phyloP scores from a whole-genome alignment of 2,888 invertebrate genomes.

The Laspeyria flexula region DNA sequence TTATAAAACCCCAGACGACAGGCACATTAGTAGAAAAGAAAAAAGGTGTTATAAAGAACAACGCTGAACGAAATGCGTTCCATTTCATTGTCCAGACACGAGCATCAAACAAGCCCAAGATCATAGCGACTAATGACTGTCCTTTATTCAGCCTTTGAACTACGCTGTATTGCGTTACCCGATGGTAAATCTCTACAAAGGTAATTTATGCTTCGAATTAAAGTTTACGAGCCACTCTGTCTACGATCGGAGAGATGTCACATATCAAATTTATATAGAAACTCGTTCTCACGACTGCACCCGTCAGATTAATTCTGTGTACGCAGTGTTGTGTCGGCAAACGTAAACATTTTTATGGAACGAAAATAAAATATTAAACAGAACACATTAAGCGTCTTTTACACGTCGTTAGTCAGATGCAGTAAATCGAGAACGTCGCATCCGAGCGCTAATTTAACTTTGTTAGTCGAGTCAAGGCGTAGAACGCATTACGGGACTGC shows the following conservation, averaged over 20 bases:
- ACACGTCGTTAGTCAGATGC: slow-evolving; percentile 39
- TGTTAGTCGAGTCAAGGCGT: slow-evolving; percentile 14
- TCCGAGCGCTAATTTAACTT: slow-evolving; percentile 17
- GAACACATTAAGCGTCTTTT: slow-evolving; percentile 39
- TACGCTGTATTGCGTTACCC: slow-evolving; percentile 65
- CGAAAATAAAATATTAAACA: slow-evolving; percentile 43
- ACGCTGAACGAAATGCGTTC: slow-evolving; percentile 44
- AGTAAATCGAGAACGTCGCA: slow-evolving; percentile 17
- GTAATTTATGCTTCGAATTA: slow-evolving; percentile 78
- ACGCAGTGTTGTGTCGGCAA: slow-evolving; percentile 48
- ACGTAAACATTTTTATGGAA: slow-evolving; percentile 58
- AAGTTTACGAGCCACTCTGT: slow-evolving; percentile 75
- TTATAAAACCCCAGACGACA: slow-evolving; percentile 27
- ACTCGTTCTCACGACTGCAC: slow-evolving; percentile 69
- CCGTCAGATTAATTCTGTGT: slow-evolving; percentile 73
- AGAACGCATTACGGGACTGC: not conserved
- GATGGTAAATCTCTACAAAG: slow-evolving; percentile 67
- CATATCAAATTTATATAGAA: slow-evolving; percentile 72
- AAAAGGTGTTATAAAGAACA: slow-evolving; percentile 37
- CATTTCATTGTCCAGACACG: slow-evolving; percentile 44
- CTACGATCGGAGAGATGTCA: slow-evolving; percentile 67
- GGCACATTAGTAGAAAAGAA: slow-evolving; percentile 31
- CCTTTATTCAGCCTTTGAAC: slow-evolving; percentile 68
- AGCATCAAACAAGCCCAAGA: slow-evolving; percentile 50
- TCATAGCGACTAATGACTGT: slow-evolving; percentile 63